A percentile compares a stretch with the other conserved stretches of the same genome.
Conservation (phyloP, 2,113 vertebrate species). For the Triplophysa dalaica region DNA sequence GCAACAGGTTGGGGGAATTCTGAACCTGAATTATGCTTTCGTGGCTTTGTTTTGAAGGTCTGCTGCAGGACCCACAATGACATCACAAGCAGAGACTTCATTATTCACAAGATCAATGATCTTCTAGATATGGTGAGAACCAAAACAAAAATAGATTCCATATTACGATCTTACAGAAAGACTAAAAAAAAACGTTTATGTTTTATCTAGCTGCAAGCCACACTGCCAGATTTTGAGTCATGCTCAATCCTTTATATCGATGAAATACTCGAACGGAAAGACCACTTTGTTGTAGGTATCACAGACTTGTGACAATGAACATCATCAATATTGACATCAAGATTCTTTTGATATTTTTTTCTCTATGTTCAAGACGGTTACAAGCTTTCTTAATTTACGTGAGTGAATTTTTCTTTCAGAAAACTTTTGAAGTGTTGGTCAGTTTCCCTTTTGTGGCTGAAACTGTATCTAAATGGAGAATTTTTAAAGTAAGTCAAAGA, state of each 20-base stretch:
- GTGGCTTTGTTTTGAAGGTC: slow-evolving; percentile 43
- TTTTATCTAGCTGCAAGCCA: slow-evolving; percentile 7
- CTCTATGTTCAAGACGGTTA: slow-evolving; percentile 19
- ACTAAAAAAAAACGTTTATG: background rate
- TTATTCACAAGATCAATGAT: slow-evolving; percentile 46
- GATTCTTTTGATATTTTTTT: background rate
- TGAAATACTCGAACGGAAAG: background rate
- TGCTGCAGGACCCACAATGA: slow-evolving; percentile 31
- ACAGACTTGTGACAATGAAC: background rate
- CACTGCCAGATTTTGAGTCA: background rate
- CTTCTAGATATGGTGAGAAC: slow-evolving; percentile 46
- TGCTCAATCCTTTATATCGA: accelerated
- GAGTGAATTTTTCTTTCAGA: slow-evolving; percentile 46
- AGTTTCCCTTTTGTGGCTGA: slow-evolving; percentile 19
- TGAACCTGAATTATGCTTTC: background rate
- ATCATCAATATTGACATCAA: background rate
- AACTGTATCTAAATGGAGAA: background rate
- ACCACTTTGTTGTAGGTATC: background rate
- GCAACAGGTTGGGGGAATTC: no score
- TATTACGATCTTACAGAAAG: background rate
- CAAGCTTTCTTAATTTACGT: background rate
- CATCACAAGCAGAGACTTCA: slow-evolving; percentile 47
- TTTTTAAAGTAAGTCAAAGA: background rate
- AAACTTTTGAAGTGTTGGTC: background rate
- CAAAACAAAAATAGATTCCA: background rate